phyloP scores from a whole-genome alignment of 2,113 vertebrate species.

The Chloroceryle aenea region DNA sequence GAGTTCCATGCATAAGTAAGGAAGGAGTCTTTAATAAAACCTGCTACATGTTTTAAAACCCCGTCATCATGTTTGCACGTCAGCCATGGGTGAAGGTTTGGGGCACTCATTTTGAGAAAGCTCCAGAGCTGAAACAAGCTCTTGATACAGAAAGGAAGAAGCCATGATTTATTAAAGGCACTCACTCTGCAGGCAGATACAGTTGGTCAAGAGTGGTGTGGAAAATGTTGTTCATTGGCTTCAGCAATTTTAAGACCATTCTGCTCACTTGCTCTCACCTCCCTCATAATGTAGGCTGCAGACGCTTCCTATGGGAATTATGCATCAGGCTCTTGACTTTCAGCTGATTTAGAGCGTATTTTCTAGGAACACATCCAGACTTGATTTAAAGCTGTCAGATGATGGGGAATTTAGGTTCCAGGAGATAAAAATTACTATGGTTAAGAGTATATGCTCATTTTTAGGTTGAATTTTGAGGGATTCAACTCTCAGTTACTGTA shows the following conservation, averaged over 20 bases:
- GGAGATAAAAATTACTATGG: constrained; percentile 12
- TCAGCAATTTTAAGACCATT: neutral
- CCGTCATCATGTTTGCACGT: neutral
- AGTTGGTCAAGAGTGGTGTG: neutral
- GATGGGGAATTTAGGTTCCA: constrained; percentile 35
- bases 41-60: neutral
- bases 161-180: neutral
- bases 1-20: neutral
- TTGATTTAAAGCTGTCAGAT: constrained; percentile 53
- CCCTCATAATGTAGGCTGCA: neutral
- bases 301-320: neutral
- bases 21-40: neutral
- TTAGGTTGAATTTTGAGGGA: constrained; percentile 3
- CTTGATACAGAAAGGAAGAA: neutral
- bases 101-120: neutral
- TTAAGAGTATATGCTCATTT: neutral
- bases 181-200: neutral
- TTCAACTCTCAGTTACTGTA: neutral
- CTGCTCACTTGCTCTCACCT: constrained; percentile 19
- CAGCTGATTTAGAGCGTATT: neutral
- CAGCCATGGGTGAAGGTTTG: neutral
- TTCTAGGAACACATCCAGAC: constrained; percentile 51
- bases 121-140: neutral
- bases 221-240: neutral
- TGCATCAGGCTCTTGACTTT: constrained; percentile 1